Evolutionary conservation across 2,113 vertebrate species (phyloP).

Genomic region (Hippopotamus amphibius): DNA sequence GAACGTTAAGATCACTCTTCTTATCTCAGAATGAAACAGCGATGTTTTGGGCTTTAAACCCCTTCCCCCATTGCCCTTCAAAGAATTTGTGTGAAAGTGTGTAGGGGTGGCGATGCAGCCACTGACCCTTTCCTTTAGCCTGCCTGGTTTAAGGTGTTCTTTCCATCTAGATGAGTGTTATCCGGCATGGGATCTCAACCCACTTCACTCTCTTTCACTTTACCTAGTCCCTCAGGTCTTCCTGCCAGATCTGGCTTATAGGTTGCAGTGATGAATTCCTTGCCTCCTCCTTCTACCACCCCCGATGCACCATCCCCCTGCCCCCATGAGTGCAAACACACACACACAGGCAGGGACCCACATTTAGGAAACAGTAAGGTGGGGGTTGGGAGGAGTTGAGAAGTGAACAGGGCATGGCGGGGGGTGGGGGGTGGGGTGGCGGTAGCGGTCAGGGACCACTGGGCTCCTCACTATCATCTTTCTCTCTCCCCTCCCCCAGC

Average conservation of each 20-base stretch:
- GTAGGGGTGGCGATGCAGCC: accelerated
- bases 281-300: neutral
- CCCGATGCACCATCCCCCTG: too few species aligned
- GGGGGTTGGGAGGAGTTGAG: neutral
- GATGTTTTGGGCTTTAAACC: neutral
- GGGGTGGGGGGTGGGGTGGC: too few species aligned
- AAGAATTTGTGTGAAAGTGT: neutral
- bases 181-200: neutral
- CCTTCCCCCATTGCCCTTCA: neutral
- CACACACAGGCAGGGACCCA: neutral
- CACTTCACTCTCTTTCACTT: neutral
- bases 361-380: neutral
- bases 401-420: neutral
- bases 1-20: neutral
- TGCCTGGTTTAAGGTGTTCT: neutral
- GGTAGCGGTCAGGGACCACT: neutral
- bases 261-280: neutral
- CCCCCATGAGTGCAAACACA: too few species aligned
- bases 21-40: neutral
- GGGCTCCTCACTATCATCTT: neutral
- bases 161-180: neutral
- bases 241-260: neutral
- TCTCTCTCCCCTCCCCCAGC: neutral
- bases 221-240: neutral
- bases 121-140: neutral